Evolutionary conservation across 2,113 vertebrate species (phyloP), one percentile per base, ranked within the genome.

Genomic region (Microcebus jonahi): DNA sequence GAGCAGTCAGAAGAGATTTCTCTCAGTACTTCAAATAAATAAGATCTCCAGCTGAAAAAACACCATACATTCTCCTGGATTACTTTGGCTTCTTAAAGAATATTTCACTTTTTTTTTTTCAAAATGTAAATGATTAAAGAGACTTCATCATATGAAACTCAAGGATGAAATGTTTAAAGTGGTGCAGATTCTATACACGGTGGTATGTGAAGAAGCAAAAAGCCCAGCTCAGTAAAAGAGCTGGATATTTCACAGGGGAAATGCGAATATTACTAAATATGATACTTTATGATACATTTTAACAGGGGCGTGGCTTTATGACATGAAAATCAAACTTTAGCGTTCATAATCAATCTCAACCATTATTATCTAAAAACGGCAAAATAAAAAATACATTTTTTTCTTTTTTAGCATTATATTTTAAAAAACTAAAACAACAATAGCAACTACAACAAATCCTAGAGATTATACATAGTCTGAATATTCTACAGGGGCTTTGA

Each of bases 21-120:
- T 98, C 98, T 98, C 98, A 98, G 98, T 98, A 99, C 98, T 98
- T 99, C 98, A 99, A 99, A 99, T 99, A 99, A 99, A 99, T 99
- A 99, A 99, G 97, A 98, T 98, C 98, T 98, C 99, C 99, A 99
- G 99, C 99, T 99, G 99, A 99, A 99, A 98, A 99, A 99, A 99
- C 99, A 99, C 98, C 98, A 98, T 97, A 98, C 96, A 96, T 98
- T 98, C 98, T 96, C 92, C 92, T 97, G 98, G 98, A 98, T 98
- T 98, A 98, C 98, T 98, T 98, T 98, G 98, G 98, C 98, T 98
- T 98, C 98, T 96, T 97, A 97, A 97, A 97, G 96, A 98, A 98
- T 98, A 98, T 98, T 98, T 98, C 88, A 98, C 98, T 98, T 98
- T 98, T 65, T 97, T 98, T 98, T 98, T 98, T 97, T 97, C 96